Evolutionary conservation across 1,140 invertebrate species (phyloP).

Genomic region (Dendroctonus ponderosae): DNA sequence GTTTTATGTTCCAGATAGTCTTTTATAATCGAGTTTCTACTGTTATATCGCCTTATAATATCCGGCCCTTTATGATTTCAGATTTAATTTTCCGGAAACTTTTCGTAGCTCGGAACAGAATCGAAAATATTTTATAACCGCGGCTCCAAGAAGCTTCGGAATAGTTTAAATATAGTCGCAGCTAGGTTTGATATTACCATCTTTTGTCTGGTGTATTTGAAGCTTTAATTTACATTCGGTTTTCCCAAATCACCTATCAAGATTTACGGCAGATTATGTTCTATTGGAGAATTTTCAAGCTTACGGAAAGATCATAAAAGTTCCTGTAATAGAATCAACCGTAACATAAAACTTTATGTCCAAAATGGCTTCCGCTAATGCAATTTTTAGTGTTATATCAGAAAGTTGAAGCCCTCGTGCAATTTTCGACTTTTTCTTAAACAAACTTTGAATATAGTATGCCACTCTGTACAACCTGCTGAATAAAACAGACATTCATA

Average conservation of each 20-base stretch:
- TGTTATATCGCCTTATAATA: neutral
- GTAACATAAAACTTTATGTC: slow-evolving; percentile 9
- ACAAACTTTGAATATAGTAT: neutral
- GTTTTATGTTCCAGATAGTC: neutral
- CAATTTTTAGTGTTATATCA: slow-evolving; percentile 8
- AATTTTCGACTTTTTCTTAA: neutral
- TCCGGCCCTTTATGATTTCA: neutral
- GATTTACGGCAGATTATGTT: no score
- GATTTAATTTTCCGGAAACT: slow-evolving; percentile 1
- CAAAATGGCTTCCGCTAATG: slow-evolving; percentile 9
- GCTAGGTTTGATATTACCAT: no score
- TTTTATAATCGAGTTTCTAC: neutral
- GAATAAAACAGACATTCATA: neutral
- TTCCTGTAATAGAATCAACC: slow-evolving; percentile 2
- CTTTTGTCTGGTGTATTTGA: no score
- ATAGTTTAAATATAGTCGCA: no score
- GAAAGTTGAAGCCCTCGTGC: neutral
- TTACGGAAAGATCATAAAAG: slow-evolving; percentile 2
- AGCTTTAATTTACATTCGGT: no score
- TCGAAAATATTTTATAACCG: no score
- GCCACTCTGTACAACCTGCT: no score
- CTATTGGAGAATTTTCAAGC: neutral
- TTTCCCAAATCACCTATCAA: no score
- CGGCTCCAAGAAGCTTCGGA: no score
- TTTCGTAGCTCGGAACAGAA: neutral